Percentiles rank a stretch among this genome's conserved stretches.
Conservation (phyloP, 1,140 invertebrate species). For the Polyergus mexicanus region DNA sequence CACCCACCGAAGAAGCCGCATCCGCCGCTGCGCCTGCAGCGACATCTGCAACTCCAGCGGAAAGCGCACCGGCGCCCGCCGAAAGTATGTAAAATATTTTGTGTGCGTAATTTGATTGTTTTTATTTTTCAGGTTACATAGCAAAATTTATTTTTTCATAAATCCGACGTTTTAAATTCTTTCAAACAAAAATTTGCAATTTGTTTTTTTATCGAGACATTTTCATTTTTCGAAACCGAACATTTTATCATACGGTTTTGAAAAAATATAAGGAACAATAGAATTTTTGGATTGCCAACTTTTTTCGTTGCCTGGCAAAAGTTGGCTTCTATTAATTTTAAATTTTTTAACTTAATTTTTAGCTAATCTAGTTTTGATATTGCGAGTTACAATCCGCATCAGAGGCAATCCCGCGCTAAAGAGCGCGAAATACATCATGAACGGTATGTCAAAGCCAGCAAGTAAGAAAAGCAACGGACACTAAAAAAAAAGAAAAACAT, state of each 20-base stretch:
- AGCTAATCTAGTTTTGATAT: slow-evolving; percentile 67
- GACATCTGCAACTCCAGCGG: slow-evolving; percentile 71
- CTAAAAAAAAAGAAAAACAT: slow-evolving; percentile 12
- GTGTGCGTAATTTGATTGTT: background rate
- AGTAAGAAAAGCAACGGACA: slow-evolving; percentile 40
- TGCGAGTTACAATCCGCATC: slow-evolving; percentile 68
- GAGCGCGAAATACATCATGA: slow-evolving; percentile 71
- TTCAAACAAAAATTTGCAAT: background rate
- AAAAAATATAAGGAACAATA: background rate
- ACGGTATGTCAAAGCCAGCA: slow-evolving; percentile 60
- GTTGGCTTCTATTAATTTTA: slow-evolving; percentile 50
- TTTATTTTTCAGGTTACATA: slow-evolving; percentile 17
- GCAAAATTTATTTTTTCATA: background rate
- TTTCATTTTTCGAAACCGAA: background rate
- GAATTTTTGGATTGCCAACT: slow-evolving; percentile 17
- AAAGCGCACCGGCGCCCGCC: slow-evolving; percentile 76
- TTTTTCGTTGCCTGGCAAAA: background rate
- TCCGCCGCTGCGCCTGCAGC: slow-evolving; percentile 77
- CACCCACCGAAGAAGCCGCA: slow-evolving; percentile 76
- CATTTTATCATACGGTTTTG: background rate
- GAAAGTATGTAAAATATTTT: slow-evolving; percentile 63
- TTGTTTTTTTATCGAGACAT: background rate
- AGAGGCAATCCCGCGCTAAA: slow-evolving; percentile 42
- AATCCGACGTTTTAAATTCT: background rate
- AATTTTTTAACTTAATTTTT: slow-evolving; percentile 66